Base-by-base conservation (phyloP, 2,797 vertebrate genomes). In the Setipinna tenuifilis region DNA sequence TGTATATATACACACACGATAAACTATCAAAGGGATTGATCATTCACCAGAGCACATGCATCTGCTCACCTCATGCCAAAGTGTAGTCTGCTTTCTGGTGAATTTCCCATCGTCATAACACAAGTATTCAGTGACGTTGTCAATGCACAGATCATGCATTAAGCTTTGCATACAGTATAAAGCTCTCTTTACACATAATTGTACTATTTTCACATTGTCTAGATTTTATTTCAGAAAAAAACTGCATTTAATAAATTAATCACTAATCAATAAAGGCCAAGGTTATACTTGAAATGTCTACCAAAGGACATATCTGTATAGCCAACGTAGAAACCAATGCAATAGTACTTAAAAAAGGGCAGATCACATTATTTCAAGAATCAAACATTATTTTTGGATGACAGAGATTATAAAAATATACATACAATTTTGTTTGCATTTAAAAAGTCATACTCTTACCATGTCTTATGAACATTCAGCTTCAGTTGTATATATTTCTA, bases 281-380 rank as follows among this genome's bases (percentile, higher is more conserved):
- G 65, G 41, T 41, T 83, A n/a, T 82, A 81, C 81, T 88, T 86
- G 62, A 83, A 85, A 84, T 84, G 31, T 88, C 48, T 83, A 3
- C 25, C 75, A 23, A 88, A 87, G 48, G 86, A 82, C 65, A 84
- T 85, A 21, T 83, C 50, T 85, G 82, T 83, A 85, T 86, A 81
- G 23, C 48, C 57, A 87, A 57, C 81, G 59, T 84, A 83, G 83
- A 90, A 93, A 84, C 83, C 92, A 93, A 93, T 88, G 89, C 91
- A 94, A 92, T 88, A 92, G 86, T 83, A 81, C 83, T 90, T 85
- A 83, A 88, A 28, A 88, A 88, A 84, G 65, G 84, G 54, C 83
- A 85, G 85, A 82, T 62, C 17, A 84, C 84, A 89, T 31, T 80
- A 2, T 86, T 65, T 84, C 65, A 46, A 81, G 59, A n/a, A 80